Percentiles rank a stretch among this genome's conserved stretches.
Evolutionary conservation across 2,888 invertebrate genomes (phyloP).

Genomic region (Epinotia brunnichana): DNA sequence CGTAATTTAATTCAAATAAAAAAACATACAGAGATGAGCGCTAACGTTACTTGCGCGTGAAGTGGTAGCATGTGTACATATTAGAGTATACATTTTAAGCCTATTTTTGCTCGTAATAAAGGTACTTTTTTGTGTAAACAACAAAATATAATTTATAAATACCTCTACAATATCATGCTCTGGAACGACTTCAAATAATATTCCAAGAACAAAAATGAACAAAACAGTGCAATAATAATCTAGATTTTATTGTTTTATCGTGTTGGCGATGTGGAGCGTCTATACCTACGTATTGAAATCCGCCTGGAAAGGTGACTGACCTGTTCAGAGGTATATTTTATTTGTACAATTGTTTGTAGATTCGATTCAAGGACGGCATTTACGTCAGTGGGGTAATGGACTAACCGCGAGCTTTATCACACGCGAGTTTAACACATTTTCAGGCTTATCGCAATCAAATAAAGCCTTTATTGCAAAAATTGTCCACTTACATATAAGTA

Average conservation of each 20-base stretch:
- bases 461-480: constrained; percentile 51
- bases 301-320: constrained; percentile 70
- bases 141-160: no score
- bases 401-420: constrained; percentile 51
- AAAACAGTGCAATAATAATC: constrained; percentile 28
- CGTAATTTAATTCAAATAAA: no score
- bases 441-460: constrained; percentile 54
- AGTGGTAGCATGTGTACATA: no score
- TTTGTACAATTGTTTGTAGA: constrained; percentile 78
- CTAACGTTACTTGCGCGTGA: no score
- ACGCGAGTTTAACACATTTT: constrained; percentile 51
- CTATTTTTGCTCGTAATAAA: no score
- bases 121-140: no score
- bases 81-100: no score
- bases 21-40: no score
- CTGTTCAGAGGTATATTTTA: constrained; percentile 57
- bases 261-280: constrained; percentile 14
- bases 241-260: constrained; percentile 39
- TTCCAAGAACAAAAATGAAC: constrained; percentile 9
- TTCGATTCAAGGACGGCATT: constrained; percentile 76
- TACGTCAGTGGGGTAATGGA: constrained; percentile 72
- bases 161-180: background rate
- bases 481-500: background rate
- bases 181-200: constrained; percentile 37
- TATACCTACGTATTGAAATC: constrained; percentile 29